phyloP scores from a whole-genome alignment of 37 sponge, comb jelly and placozoan species.

The Tethya wilhelma region DNA sequence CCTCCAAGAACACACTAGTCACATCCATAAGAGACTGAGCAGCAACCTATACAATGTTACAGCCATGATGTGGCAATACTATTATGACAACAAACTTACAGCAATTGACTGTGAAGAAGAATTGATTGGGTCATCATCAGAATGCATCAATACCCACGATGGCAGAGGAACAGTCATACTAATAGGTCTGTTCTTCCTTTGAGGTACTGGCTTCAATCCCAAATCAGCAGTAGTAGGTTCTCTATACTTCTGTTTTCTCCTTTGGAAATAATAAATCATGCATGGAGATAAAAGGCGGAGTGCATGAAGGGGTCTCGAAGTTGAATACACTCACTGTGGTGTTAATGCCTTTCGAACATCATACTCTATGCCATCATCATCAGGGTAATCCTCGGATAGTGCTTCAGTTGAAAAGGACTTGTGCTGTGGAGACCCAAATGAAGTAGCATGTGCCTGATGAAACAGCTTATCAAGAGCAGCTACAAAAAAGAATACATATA shows the following conservation, averaged over 20 bases:
- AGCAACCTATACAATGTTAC: slow-evolving; percentile 47
- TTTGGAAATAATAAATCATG: too few species aligned
- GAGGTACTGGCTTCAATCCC: not conserved
- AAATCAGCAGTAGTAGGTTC: not conserved
- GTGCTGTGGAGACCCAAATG: too few species aligned
- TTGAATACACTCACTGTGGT: not conserved
- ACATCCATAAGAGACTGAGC: slow-evolving; percentile 70
- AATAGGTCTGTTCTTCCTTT: not conserved
- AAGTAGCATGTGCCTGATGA: not conserved
- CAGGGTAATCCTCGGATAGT: not conserved
- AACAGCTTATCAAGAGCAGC: not conserved
- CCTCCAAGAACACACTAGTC: slow-evolving; percentile 73
- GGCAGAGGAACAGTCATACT: slow-evolving; percentile 47
- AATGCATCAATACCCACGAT: not conserved
- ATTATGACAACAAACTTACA: slow-evolving; percentile 7
- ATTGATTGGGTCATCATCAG: not conserved
- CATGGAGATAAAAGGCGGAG: too few species aligned
- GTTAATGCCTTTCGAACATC: not conserved
- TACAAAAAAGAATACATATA: not conserved
- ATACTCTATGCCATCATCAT: not conserved
- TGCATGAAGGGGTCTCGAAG: too few species aligned
- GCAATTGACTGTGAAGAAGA: slow-evolving; percentile 57
- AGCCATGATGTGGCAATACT: not conserved
- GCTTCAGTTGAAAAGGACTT: not conserved
- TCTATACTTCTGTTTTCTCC: too few species aligned